Percentiles rank a stretch among this genome's conserved stretches.
phyloP scores from a whole-genome alignment of 2,888 invertebrate species.

The Dryocosmus kuriphilus region DNA sequence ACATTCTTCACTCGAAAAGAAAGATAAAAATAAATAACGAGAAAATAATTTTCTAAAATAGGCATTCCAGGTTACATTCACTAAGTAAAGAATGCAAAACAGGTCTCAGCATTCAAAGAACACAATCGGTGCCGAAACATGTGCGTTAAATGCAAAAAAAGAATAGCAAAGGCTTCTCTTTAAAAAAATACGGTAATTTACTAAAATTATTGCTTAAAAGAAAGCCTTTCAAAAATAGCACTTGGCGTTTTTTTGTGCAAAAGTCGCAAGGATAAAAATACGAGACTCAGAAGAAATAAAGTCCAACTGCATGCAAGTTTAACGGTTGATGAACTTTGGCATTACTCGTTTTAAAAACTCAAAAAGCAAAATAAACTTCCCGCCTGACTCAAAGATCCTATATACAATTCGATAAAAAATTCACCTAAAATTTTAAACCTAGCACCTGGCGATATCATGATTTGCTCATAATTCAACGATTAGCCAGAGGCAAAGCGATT shows the following conservation, averaged over 20 bases:
- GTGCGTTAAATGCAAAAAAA: conserved; percentile 26
- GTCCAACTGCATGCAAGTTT: conserved; percentile 30
- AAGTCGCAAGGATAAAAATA: conserved; percentile 2
- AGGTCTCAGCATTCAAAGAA: neutral
- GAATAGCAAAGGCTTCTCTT: neutral
- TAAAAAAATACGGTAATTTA: neutral
- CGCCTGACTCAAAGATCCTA: conserved; percentile 20
- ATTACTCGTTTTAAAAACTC: neutral
- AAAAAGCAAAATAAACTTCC: conserved; percentile 17
- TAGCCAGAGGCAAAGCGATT: conserved; percentile 23
- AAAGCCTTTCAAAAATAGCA: conserved; percentile 21
- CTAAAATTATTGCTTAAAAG: neutral
- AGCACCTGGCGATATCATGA: conserved; percentile 13
- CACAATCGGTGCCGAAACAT: conserved; percentile 12
- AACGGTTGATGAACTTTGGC: conserved; percentile 27
- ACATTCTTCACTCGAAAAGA: conserved; percentile 5
- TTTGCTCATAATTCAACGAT: conserved; percentile 26
- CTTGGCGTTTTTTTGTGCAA: conserved; percentile 4
- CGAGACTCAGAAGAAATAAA: neutral
- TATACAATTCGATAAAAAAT: conserved; percentile 23
- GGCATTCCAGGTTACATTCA: too few relatives aligned
- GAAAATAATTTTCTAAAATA: conserved; percentile 5
- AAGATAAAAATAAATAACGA: neutral
- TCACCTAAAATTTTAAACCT: conserved; percentile 27
- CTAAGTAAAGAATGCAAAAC: neutral